Base-by-base conservation (phyloP, 1,140 invertebrate species). In the Drosophila ohnishii region DNA sequence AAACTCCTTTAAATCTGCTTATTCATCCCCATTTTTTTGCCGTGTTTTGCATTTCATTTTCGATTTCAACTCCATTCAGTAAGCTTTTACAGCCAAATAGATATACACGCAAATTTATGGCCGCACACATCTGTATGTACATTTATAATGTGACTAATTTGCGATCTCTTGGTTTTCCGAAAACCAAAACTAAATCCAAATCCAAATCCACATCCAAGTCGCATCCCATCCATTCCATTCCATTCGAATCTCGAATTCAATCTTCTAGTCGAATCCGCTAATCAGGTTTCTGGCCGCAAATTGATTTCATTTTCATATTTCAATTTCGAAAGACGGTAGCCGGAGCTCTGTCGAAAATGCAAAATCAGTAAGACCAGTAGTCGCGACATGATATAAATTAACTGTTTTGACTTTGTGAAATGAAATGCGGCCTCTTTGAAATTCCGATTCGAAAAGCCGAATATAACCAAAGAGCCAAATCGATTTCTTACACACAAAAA, bases 301-400 rank as follows among this genome's bases (percentile, higher is more conserved):
- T 90, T 90, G 83, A 86, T 90, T 90, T 84, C 80, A 90, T 87
- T 90, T 90, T 87, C 82, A 90, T 87, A 90, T 90, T 90, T 84
- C 83, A 90, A 90, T 83, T 83, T 87, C 79, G 80, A 82, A 90
- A 65, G 67, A 78, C 64, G 63, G 70, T 64, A 75, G 63, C 59
- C 70, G 47, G 55, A 71, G 57, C 50, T 78, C 58, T 62, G 75
- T 78, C 75, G 75, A 87, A 90, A 90, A 90, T 90, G 84, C 85
- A 89, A 90, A 90, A 90, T 90, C 89, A 90, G 89, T 90, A 90
- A 90, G 89, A 90, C 89, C 89, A 90, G 89, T 90, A 90, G 89
- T 90, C 89, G 89, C 89, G 89, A 90, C 89, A 90, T 90, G 89
- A 90, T 90, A 90, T 90, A 90, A 90, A 90, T 90, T 90, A 90